These are phyloP conservation scores for Daktulosphaira vitifoliae DNA, from an alignment of 1,140 invertebrate species.

Conservation along the genomic window DNA sequence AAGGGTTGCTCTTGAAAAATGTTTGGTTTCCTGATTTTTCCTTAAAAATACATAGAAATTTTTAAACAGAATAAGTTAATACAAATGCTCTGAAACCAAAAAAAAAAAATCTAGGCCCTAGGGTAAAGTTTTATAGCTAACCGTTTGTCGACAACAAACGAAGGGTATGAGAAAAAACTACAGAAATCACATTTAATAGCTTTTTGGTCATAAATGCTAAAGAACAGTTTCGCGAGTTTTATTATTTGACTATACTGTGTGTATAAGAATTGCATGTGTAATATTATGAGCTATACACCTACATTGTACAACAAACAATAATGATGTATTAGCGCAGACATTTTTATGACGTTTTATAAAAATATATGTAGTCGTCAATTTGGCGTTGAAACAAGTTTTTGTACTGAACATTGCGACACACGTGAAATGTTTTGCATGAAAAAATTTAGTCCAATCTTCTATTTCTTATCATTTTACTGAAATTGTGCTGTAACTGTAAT, in stretches of 20 bases:
- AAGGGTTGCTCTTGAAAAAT: neutral
- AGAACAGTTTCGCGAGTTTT: constrained; percentile 19
- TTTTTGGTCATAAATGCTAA: neutral
- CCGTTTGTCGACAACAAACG: no score
- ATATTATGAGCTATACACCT: neutral
- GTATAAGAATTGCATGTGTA: neutral
- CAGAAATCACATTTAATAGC: constrained; percentile 25
- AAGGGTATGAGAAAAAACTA: neutral
- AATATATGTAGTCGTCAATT: no score
- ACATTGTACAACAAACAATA: neutral
- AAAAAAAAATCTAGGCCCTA: neutral
- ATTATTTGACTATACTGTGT: constrained; percentile 24
- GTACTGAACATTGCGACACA: no score
- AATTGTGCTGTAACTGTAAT: no score
- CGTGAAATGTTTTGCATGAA: no score
- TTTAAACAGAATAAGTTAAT: neutral
- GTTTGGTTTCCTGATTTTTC: neutral
- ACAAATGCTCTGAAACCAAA: neutral
- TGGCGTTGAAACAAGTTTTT: no score
- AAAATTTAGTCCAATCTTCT: no score
- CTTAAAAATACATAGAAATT: neutral
- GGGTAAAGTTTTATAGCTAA: neutral
- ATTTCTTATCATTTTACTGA: no score
- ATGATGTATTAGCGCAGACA: no score
- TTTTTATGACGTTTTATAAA: no score